These are phyloP conservation scores for Forbesichthys agassizii DNA, from an alignment of 2,113 vertebrate genomes.

Conservation along the genomic window DNA sequence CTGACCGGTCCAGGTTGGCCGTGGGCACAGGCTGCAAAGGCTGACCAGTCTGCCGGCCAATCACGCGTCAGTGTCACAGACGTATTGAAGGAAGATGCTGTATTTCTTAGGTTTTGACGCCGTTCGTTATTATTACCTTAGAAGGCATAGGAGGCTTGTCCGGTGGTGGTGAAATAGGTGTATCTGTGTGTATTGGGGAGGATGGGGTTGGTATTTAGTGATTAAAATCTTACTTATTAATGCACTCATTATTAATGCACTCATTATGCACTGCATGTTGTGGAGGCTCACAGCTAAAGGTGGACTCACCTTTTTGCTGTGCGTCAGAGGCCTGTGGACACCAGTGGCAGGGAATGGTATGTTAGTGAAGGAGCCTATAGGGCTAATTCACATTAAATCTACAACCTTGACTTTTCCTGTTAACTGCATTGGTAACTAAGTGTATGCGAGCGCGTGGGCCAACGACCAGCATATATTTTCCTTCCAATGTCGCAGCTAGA, in stretches of 20 bases:
- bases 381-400: too few relatives aligned
- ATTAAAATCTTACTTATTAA: not conserved
- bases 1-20: constrained; percentile 88
- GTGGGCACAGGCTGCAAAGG: constrained; percentile 73
- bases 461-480: too few relatives aligned
- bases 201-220: not conserved
- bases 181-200: not conserved
- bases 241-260: too few relatives aligned
- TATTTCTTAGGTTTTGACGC: not conserved
- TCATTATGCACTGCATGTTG: too few relatives aligned
- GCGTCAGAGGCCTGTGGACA: constrained; percentile 74
- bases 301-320: constrained; percentile 75
- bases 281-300: too few relatives aligned
- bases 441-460: too few relatives aligned
- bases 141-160: constrained; percentile 76
- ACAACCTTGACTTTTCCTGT: too few relatives aligned
- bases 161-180: constrained; percentile 72
- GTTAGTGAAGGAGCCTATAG: too few relatives aligned
- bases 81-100: not conserved
- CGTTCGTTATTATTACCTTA: not conserved
- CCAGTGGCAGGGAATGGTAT: not conserved
- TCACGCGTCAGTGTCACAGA: not conserved
- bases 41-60: not conserved
- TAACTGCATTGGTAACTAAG: too few relatives aligned
- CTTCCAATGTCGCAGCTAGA: too few relatives aligned